Evolutionary conservation across 2,888 invertebrate genomes (phyloP).

Genomic region (Sinohyriopsis cumingii): DNA sequence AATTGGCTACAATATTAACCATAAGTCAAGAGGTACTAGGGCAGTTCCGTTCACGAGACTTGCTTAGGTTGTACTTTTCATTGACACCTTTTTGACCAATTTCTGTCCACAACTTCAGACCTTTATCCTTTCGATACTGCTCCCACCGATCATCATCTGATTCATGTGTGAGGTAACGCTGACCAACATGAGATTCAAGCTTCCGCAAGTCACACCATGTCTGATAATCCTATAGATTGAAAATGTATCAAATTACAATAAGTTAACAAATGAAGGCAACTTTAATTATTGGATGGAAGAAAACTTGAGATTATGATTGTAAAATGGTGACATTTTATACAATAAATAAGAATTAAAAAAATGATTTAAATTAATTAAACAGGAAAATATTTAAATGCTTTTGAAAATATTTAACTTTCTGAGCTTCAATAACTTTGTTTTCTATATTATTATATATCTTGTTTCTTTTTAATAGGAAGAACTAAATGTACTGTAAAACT

Average conservation of each 20-base stretch:
- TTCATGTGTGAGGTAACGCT: slow-evolving; percentile 91
- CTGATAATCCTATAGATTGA: slow-evolving; percentile 81
- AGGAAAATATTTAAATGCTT: no score
- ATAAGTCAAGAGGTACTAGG: slow-evolving; percentile 45
- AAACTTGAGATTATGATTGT: not conserved
- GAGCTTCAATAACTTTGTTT: no score
- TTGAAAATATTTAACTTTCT: no score
- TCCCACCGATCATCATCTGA: slow-evolving; percentile 95
- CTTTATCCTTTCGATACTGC: slow-evolving; percentile 74
- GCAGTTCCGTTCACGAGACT: slow-evolving; percentile 56
- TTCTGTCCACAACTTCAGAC: slow-evolving; percentile 69
- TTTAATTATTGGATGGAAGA: no score
- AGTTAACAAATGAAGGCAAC: not conserved
- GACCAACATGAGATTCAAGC: slow-evolving; percentile 83
- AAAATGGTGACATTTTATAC: not conserved
- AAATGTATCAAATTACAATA: not conserved
- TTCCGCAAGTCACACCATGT: slow-evolving; percentile 95
- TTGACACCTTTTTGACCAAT: slow-evolving; percentile 68
- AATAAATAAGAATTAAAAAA: not conserved
- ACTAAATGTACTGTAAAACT: no score
- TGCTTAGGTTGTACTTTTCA: slow-evolving; percentile 61
- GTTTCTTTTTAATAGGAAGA: no score
- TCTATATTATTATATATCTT: no score
- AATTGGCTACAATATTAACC: slow-evolving; percentile 13
- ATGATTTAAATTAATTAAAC: not conserved